Conservation (phyloP, 2,888 invertebrate genomes). For the Cephus pygmeus region DNA sequence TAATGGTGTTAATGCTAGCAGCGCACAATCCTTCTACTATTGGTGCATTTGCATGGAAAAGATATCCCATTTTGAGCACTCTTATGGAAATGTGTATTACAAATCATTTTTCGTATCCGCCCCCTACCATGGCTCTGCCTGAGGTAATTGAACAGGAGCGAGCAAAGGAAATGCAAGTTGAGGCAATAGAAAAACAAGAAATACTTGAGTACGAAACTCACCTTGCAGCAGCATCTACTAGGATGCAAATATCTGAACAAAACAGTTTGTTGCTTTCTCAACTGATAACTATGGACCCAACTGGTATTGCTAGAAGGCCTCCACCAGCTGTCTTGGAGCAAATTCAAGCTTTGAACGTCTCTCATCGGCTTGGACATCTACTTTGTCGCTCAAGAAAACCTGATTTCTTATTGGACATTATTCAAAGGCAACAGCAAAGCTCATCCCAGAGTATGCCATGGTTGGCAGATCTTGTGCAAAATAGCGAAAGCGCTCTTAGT, state of each 20-base stretch:
- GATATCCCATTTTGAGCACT: slow-evolving; percentile 89
- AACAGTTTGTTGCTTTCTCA: slow-evolving; percentile 87
- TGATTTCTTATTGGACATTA: slow-evolving; percentile 91
- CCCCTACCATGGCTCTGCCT: slow-evolving; percentile 73
- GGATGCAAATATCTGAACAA: slow-evolving; percentile 89
- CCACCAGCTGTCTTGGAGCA: slow-evolving; percentile 83
- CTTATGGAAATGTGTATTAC: slow-evolving; percentile 98
- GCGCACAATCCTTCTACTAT: slow-evolving; percentile 93
- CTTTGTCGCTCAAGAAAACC: slow-evolving; percentile 90
- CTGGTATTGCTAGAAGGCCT: slow-evolving; percentile 84
- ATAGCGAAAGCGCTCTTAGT: slow-evolving; percentile 87
- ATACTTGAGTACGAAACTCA: slow-evolving; percentile 92
- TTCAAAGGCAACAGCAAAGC: slow-evolving; percentile 83
- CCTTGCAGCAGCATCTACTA: slow-evolving; percentile 89
- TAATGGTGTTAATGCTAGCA: slow-evolving; percentile 85
- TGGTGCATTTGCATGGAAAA: slow-evolving; percentile 87
- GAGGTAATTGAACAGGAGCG: slow-evolving; percentile 72
- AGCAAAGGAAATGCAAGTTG: slow-evolving; percentile 76
- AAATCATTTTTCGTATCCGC: slow-evolving; percentile 80
- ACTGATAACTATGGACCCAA: slow-evolving; percentile 87
- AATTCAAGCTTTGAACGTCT: slow-evolving; percentile 80
- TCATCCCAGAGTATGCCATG: slow-evolving; percentile 96
- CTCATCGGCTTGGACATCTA: slow-evolving; percentile 86
- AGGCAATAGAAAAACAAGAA: slow-evolving; percentile 78
- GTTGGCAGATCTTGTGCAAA: slow-evolving; percentile 93